Evolutionary conservation across 2,113 vertebrate genomes (phyloP), one percentile per base, ranked within the genome.

Genomic region (Scartelaos histophorus): DNA sequence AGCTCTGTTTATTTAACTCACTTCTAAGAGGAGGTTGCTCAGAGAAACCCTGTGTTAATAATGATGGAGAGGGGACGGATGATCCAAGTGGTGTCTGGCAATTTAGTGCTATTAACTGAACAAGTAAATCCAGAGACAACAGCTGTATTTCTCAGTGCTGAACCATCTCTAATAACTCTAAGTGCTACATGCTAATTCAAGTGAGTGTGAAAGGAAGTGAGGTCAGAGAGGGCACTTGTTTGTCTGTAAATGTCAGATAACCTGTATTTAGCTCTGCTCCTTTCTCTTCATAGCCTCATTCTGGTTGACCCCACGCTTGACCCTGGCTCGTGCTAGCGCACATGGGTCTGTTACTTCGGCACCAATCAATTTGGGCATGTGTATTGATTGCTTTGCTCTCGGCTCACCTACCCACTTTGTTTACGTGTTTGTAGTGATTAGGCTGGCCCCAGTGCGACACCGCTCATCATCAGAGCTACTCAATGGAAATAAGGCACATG

Each of bases 101-200:
- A 83, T 82, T 81, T 79, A 84, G 78, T 69, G 83, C 80, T 70
- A 88, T 90, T 84, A 91, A 85, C 78, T 79, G 80, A 79, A 82
- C 76, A 70, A 76, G 71, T 86, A 74, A 87, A 78, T 86, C 66
- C 78, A 67, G 71, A 66, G n/a, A 65, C 81, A 71, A 80, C 84
- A 88, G 79, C 83, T 87, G 76, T 47, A 29, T 62, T 81, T 71
- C 69, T 60, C 74, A 78, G 85, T 75, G 72, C 53, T 71, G 68
- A 71, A 71, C 73, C 73, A 67, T 69, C 66, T 76, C 53, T 81
- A 71, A 87, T 74, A 72, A 77, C 17, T 46, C 9, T 51, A 47
- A 62, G 60, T 60, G 46, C 51, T 60, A 16, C 34, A 45, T 35
- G 22, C 24, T 11, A 46, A 25, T 71, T 11, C 17, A 15, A 53